Base-by-base conservation (phyloP, 2,113 vertebrate species). In the Donacobius atricapilla region DNA sequence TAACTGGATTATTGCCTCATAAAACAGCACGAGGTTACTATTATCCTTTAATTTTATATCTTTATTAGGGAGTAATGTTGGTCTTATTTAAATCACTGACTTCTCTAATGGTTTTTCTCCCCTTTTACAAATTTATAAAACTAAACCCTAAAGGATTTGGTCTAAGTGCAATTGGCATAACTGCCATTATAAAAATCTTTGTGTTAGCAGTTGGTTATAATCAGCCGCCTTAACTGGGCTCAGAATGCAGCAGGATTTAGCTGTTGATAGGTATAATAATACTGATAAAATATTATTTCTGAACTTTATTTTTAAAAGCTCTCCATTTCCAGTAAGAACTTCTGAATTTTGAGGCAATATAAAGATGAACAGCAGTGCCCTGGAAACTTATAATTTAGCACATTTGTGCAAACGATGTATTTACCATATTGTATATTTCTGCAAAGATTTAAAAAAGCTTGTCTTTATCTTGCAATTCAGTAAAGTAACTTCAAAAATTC, bases 11-110 rank as follows among this genome's bases (percentile, higher is more conserved):
- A 95, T 94, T 96, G 95, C 95, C 94, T 97, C 93, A 96, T 97
- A 97, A 98, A 98, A 97, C 96, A 97, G 93, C 95, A 96, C 63
- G 96, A 96, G 79, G 93, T 98, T 98, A 96, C 92, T 96, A 95
- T 97, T 98, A 96, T 95, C 95, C 94, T 95, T 97, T 97, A 98
- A 97, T 98, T 98, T 98, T 98, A 97, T 96, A 96, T 97, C 96
- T 97, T 98, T 97, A 96, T 97, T 97, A 96, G 96, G 91, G 96
- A 89, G 90, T 95, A 97, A 96, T 97, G 89, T 88, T 96, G 92
- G 93, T 96, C 93, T 95, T 97, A 95, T 93, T 97, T 96, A 84
- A 97, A 90, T 97, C 48, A 68, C 90, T 97, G 89, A 95, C 40
- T 95, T 93, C 89, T 97, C 92, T 95, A 90, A 90, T 97, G 83